These are phyloP conservation scores for Tupaia chinensis DNA, from an alignment of 2,113 vertebrate species.

Conservation along the genomic window DNA sequence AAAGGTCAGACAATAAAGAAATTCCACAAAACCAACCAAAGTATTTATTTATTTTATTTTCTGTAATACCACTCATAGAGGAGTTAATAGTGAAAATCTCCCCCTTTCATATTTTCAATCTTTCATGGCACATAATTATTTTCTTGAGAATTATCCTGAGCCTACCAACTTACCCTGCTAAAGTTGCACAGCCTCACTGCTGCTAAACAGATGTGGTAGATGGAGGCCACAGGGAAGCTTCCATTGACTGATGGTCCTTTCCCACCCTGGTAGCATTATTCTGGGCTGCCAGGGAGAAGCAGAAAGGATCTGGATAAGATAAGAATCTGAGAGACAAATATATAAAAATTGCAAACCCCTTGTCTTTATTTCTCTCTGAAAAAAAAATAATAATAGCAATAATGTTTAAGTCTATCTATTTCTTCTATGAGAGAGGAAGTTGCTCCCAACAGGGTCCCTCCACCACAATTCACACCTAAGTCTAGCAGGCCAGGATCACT, in stretches of 20 bases:
- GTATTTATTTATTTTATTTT: conserved; percentile 4
- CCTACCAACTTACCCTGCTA: conserved; percentile 74
- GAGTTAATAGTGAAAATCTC: conserved; percentile 71
- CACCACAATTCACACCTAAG: too few relatives aligned
- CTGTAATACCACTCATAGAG: conserved; percentile 63
- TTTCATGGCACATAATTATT: conserved; percentile 74
- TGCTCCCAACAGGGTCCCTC: too few relatives aligned
- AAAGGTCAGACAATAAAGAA: conserved; percentile 67
- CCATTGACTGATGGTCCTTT: neutral
- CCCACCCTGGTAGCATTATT: conserved; percentile 59
- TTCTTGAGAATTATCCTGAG: conserved; percentile 75
- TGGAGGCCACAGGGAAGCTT: conserved; percentile 62
- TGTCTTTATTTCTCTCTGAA: conserved; percentile 76
- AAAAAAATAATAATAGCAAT: conserved; percentile 26
- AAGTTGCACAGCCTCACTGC: conserved; percentile 59
- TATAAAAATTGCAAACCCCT: conserved; percentile 71
- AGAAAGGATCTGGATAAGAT: conserved; percentile 68
- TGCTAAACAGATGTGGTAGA: conserved; percentile 61
- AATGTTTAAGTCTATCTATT: too few relatives aligned
- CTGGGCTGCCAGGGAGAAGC: conserved; percentile 66
- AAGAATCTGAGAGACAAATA: conserved; percentile 68
- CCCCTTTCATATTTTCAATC: conserved; percentile 73
- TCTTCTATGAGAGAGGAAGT: too few relatives aligned
- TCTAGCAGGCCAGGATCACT: too few relatives aligned
- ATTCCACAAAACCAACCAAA: conserved; percentile 72